Base-by-base conservation (phyloP, 2,113 vertebrate species). In the Plecotus auritus region DNA sequence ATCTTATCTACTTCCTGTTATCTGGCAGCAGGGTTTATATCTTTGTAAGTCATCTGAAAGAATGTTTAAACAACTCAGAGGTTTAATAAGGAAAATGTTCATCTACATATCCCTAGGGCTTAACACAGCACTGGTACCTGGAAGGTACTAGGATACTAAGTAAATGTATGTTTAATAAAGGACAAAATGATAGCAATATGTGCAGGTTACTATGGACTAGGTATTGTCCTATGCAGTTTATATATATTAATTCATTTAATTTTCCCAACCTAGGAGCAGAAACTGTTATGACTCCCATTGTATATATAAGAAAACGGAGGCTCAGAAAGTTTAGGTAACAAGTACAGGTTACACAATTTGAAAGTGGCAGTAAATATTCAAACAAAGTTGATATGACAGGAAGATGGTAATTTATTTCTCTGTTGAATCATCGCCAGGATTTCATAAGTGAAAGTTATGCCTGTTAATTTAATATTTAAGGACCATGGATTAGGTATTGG, bases 1-100 rank as follows among this genome's bases (percentile, higher is more conserved):
- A 22, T 73, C 72, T 67, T 94, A 95, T 78, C 76, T 80, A 3
- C 40, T 72, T 93, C 96, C 96, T 97, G 88, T 93, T 94, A 92
- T 95, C 85, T 92, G 88, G 69, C 26, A 92, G 23, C 12, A 22
- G 70, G 87, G 73, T 90, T 93, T 49, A 69, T 47, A 56, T 47
- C 88, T 86, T 85, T 74, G n/a, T 85, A 87, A 92, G 14, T 85
- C 73, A 83, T 78, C 77, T 93, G 85, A 85, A 95, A 42, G 56
- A 61, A 82, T 42, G 56, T 30, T 82, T 95, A 51, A 95, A 40
- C 40, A 59, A 87, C 17, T 73, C 28, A 28, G 49, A 85, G 12
- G 1, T 85, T 96, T 93, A 69, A n/a, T 66, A 61, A 81, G 84
- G 81, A 93, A 95, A 94, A 81, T 82, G 76, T 67, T 84, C 14